phyloP scores from a whole-genome alignment of 2,888 invertebrate species.

The Helobdella robusta region DNA sequence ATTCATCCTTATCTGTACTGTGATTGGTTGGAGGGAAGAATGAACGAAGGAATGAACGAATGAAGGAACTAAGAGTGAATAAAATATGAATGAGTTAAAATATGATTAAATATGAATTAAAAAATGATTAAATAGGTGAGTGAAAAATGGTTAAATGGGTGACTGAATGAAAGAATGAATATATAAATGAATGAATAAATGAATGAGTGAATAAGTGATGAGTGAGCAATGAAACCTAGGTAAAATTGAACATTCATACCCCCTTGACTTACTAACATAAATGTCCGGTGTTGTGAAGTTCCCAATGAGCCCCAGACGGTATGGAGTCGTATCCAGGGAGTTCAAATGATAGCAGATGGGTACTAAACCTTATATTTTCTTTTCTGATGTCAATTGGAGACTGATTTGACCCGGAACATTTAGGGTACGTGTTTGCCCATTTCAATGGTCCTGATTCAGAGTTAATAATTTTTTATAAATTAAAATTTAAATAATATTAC shows the following conservation, averaged over 20 bases:
- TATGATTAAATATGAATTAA: not conserved
- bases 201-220: no score
- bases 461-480: no score
- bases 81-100: not conserved
- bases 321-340: conserved; percentile 33
- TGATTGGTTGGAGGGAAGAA: not conserved
- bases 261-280: conserved; percentile 23
- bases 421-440: conserved; percentile 25
- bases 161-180: not conserved
- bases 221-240: not conserved
- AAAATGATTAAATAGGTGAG: not conserved
- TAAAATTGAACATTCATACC: not conserved
- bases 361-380: conserved; percentile 27
- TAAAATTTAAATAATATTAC: no score
- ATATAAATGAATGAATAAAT: no score
- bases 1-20: conserved; percentile 32
- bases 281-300: conserved; percentile 32
- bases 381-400: conserved; percentile 30
- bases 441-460: conserved; percentile 28
- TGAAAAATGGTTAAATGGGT: not conserved
- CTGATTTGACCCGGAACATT: conserved; percentile 26
- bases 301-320: conserved; percentile 33
- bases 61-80: not conserved
- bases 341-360: conserved; percentile 30
- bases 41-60: not conserved